phyloP scores from a whole-genome alignment of 2,888 invertebrate species.

The Polydrusus tereticollis region DNA sequence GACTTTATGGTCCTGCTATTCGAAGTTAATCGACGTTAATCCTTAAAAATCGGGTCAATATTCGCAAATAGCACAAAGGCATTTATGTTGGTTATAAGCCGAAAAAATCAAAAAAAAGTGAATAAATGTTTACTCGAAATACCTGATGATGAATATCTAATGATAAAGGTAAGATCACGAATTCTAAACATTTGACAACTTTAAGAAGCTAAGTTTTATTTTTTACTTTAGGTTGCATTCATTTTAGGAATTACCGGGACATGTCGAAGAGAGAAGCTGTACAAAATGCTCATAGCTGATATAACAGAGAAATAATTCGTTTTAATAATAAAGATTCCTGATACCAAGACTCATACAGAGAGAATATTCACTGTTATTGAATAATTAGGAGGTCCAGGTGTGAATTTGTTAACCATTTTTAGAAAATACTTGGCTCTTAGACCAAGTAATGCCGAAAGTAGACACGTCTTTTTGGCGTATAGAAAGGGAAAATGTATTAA shows the following conservation, averaged over 20 bases:
- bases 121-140: neutral
- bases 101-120: neutral
- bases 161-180: neutral
- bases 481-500: neutral
- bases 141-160: neutral
- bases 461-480: neutral
- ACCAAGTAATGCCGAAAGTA: neutral
- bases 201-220: neutral
- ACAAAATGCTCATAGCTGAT: neutral
- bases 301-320: neutral
- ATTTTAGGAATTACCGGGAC: neutral
- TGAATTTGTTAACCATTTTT: neutral
- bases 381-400: neutral
- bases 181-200: neutral
- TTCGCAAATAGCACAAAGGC: neutral
- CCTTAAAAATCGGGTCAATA: neutral
- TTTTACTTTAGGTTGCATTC: neutral
- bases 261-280: neutral
- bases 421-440: neutral
- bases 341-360: neutral
- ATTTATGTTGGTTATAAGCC: no score
- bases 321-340: neutral
- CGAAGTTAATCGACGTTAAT: neutral
- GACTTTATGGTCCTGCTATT: neutral
- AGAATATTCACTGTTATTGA: neutral